Evolutionary conservation across 2,888 invertebrate species (phyloP), one percentile per base, ranked within the genome.

Genomic region (Coecobrya sp.): DNA sequence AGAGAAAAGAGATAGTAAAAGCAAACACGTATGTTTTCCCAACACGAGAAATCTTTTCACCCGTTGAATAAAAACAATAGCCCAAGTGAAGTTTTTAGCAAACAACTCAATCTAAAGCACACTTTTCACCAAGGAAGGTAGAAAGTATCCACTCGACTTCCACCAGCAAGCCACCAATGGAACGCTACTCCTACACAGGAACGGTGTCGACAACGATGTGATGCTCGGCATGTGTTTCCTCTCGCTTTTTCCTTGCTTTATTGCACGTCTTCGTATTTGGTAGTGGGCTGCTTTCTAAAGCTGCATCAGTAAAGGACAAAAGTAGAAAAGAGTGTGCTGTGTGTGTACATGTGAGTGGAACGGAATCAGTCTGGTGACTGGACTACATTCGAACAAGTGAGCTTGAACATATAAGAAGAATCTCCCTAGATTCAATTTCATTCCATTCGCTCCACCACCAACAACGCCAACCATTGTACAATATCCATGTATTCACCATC

Each of bases 351-450:
- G 70, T 73, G 70, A 49, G 73, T 73, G 86, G 73, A 86, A 86
- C 86, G 13, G 86, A 70, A 73, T 86, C 55, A 70, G 73, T 13
- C 70, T 86, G 16, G 86, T 30, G 86, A 86, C 86, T 86, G 86
- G 86, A 86, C 70, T 86, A 73, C 73, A 86, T 86, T 86, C 86
- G 86, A 86, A 86, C 86, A 86, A 86, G 86, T 86, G 86, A 86
- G 85, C 55, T 52, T n/a, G 70, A 52, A 27, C 55, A 45, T 42
- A 22, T 73, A 73, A 13, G 16, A 68, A 30, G 30, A 27, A 27
- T 42, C 79, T 79, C 79, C 19, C 25, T 36, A 55, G 55, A 8
- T 45, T 81, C 81, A 27, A 81, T 73, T 81, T 81, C 81, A 55
- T 55, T 81, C 81, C 81, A 27, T 55, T 52, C 81, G 22, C 27